Evolutionary conservation across 2,888 invertebrate species (phyloP), one percentile per base, ranked within the genome.

Genomic region (Linyphia triangularis): DNA sequence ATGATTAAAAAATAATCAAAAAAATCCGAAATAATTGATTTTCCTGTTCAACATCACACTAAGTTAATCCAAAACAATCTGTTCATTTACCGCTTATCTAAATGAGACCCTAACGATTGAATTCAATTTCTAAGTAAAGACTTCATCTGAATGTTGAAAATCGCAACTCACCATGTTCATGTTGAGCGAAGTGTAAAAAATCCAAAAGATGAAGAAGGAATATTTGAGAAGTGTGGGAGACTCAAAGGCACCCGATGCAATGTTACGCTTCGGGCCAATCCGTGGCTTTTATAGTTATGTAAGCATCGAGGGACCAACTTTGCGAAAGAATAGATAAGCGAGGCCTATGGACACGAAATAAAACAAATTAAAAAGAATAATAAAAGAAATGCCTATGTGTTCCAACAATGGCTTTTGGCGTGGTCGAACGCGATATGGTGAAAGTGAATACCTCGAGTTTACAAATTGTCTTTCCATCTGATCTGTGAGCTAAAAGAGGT

Each of bases 381-480:
- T 69, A 43, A 85, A 85, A 85, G 85, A 61, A 78, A 79, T 79
- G 65, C 73, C 73, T 77, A 61, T 73, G 70, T 70, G 37, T 82
- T 85, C 75, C 70, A 86, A 86, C 86, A 86, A 86, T 86, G 86
- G 79, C 30, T 72, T 51, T 51, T 85, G 86, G 86, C 86, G 81
- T 81, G 86, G 86, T 63, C 72, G 37, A 59, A 59, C 51, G 75
- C 69, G 81, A 83, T 77, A 85, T 77, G 85, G 81, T 67, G 86
- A 86, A 86, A 86, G 86, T 81, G 86, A 86, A 86, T 86, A 86
- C 86, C 81, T 5, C 33, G 73, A 81, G 81, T 73, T 81, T 81
- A 86, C 86, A 86, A 86, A 86, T 86, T 86, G 86, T 86, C 85
- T 86, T 59, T 40, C 73, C 86, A 79, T 86, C 81, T 37, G 86